phyloP scores from a whole-genome alignment of 1,140 invertebrate species.

The Danaus plexippus region DNA sequence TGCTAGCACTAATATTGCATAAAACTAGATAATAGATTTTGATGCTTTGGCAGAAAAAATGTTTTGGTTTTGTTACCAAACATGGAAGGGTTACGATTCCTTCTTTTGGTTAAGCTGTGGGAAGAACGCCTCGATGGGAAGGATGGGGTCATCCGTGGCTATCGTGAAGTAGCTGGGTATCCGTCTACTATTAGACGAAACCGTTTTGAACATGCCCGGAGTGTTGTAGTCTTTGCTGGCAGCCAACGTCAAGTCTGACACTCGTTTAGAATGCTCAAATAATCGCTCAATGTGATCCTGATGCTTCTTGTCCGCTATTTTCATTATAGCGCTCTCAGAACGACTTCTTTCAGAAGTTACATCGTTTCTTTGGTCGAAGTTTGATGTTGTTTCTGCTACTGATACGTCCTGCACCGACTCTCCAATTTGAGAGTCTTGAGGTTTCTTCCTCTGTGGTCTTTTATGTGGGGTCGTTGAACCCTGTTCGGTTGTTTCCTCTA shows the following conservation, averaged over 20 bases:
- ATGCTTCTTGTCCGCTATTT: slow-evolving; percentile 67
- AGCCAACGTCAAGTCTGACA: slow-evolving; percentile 74
- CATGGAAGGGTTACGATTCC: slow-evolving; percentile 54
- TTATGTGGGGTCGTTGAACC: slow-evolving; percentile 37
- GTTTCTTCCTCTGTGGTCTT: slow-evolving; percentile 51
- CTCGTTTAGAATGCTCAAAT: slow-evolving; percentile 71
- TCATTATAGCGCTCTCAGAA: slow-evolving; percentile 72
- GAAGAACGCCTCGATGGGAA: slow-evolving; percentile 76
- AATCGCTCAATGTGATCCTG: slow-evolving; percentile 52
- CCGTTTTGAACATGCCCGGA: slow-evolving; percentile 72
- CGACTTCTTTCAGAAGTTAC: slow-evolving; percentile 61
- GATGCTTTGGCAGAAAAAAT: slow-evolving; percentile 60
- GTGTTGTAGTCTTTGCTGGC: slow-evolving; percentile 74
- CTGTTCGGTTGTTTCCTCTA: slow-evolving; percentile 47
- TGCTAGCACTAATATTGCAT: slow-evolving; percentile 21
- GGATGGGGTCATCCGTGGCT: slow-evolving; percentile 75
- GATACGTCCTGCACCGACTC: slow-evolving; percentile 56
- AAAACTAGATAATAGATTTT: slow-evolving; percentile 21
- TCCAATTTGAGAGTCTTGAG: slow-evolving; percentile 52
- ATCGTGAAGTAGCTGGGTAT: slow-evolving; percentile 76
- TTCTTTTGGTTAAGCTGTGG: slow-evolving; percentile 74
- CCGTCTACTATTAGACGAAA: slow-evolving; percentile 66
- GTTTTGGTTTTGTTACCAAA: slow-evolving; percentile 49
- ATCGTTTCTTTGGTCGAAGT: slow-evolving; percentile 44
- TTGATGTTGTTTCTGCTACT: slow-evolving; percentile 45